These are phyloP conservation scores for Megaptera novaeangliae DNA, from an alignment of 2,113 vertebrate genomes.

Conservation along the genomic window DNA sequence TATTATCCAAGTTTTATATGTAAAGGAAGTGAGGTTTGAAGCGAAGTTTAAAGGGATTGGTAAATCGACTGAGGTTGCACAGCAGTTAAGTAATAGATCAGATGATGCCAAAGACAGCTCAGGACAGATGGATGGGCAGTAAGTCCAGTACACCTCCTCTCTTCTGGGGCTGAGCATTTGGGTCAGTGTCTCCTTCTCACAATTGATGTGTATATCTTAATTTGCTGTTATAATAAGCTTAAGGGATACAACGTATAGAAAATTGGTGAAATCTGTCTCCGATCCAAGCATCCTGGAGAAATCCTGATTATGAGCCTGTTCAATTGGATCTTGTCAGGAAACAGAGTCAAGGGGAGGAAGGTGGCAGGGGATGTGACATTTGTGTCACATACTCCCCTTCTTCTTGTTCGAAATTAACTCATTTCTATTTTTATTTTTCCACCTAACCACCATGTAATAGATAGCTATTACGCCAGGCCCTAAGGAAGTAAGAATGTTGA, in stretches of 20 bases:
- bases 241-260: background rate
- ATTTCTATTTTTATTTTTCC: background rate
- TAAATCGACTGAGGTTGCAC: background rate
- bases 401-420: background rate
- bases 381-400: background rate
- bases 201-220: background rate
- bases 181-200: background rate
- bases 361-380: background rate
- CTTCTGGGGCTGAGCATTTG: background rate
- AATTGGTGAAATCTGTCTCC: background rate
- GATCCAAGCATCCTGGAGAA: background rate
- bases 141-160: background rate
- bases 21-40: constrained; percentile 1
- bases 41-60: background rate
- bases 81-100: background rate
- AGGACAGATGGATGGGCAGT: background rate
- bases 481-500: background rate
- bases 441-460: background rate
- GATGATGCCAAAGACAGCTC: background rate
- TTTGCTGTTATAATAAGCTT: background rate
- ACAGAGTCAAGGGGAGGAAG: background rate
- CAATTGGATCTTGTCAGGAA: background rate
- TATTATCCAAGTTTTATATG: background rate
- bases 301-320: background rate
- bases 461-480: background rate